Percentiles rank a stretch among this genome's conserved stretches.
These are phyloP conservation scores for Urocitellus parryii DNA, from an alignment of 2,113 vertebrate genomes.

Conservation along the genomic window DNA sequence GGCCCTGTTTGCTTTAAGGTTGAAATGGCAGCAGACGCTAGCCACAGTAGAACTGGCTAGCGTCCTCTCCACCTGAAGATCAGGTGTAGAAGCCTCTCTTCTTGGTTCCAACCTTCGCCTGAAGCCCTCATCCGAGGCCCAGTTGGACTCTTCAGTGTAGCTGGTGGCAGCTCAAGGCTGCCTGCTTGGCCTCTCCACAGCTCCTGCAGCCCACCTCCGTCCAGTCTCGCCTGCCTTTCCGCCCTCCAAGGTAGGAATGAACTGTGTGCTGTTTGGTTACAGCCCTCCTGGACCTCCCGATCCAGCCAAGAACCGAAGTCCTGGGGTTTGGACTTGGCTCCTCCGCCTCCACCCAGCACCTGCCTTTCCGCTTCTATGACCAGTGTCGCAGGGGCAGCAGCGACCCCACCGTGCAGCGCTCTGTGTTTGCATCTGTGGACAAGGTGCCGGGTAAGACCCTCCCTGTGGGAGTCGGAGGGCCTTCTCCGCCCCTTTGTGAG, in stretches of 20 bases:
- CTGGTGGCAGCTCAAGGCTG: background rate
- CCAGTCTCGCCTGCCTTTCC: background rate
- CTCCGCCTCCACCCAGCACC: conserved; percentile 88
- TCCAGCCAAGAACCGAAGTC: conserved; percentile 91
- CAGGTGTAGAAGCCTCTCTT: background rate
- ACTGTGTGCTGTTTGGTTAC: conserved; percentile 76
- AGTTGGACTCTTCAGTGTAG: background rate
- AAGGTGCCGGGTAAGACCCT: conserved; percentile 95
- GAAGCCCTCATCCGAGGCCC: background rate
- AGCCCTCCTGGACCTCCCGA: conserved; percentile 92
- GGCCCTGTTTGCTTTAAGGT: background rate
- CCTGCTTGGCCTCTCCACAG: background rate
- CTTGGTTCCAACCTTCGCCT: background rate
- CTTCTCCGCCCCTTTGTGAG: background rate
- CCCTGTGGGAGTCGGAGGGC: background rate
- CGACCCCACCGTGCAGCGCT: conserved; percentile 92
- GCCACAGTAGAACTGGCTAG: background rate
- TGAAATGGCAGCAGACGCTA: background rate
- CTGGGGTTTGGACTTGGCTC: conserved; percentile 93
- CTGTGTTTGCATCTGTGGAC: conserved; percentile 96
- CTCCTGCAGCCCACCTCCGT: background rate
- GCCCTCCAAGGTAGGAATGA: conserved; percentile 60
- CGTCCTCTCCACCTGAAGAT: background rate
- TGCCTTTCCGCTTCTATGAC: conserved; percentile 98
- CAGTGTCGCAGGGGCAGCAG: conserved; percentile 94